Evolutionary conservation across 2,797 vertebrate species (phyloP), one percentile per base, ranked within the genome.

Genomic region (Squalus acanthias): DNA sequence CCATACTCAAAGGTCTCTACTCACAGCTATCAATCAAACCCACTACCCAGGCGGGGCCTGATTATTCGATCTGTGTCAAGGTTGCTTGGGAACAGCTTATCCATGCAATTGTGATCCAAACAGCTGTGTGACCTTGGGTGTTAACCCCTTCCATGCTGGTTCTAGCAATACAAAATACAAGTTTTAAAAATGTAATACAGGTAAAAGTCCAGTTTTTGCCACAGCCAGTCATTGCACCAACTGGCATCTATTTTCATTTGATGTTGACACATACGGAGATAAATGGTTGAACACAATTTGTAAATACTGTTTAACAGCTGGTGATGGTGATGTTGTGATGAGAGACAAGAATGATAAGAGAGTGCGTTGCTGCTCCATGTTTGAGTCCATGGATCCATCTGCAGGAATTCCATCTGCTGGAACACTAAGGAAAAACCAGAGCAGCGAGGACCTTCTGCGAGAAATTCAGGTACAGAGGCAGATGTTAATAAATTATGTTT

Each of bases 281-380:
- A 65, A 96, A 70, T 46, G 29, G 24, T 26, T 96, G 72, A 88
- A 46, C 39, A 26, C 2, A 12, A 96, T 26, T 96, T 22, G 85
- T 63, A 63, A 57, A 53, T 53, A 26, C 33, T 13, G 0, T 76
- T 72, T 97, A 94, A 39, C 82, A 97, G 96, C 96, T 98, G 98
- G 98, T 97, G 99, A 99, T 57, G 97, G 97, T 0, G 99, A 99
- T 22, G 96, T 97, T 89, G 97, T 98, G 4, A 98, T 98, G 97
- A 98, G 98, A 96, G 98, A 98, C 94, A 95, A 95, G 85, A 98
- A 98, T 93, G 99, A 99, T 97, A 98, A 98, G 96, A 99, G 99
- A 96, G 98, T 98, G 0, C 99, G 99, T 10, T 99, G 99, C 0
- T 98, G 98, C 96, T 99, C 99, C 0, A 99, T 99, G 99, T 99